These are phyloP conservation scores for Ginglymostoma cirratum DNA, from an alignment of 2,113 vertebrate species.

Conservation along the genomic window DNA sequence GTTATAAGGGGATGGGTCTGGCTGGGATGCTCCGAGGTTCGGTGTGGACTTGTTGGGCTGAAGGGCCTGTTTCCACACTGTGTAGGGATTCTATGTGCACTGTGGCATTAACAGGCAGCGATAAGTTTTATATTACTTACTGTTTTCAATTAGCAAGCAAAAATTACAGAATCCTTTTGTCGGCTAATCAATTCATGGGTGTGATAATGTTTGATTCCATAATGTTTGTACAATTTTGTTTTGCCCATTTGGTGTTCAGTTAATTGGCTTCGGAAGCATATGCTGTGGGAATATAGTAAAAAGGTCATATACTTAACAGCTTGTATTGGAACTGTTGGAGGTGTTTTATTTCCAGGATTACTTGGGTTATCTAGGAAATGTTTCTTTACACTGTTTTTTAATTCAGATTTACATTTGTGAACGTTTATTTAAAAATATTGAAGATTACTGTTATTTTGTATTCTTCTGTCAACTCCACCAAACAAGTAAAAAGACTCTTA, in stretches of 20 bases:
- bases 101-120: neutral
- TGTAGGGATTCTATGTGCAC: no score
- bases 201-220: neutral
- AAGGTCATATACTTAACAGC: neutral
- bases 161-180: neutral
- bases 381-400: neutral
- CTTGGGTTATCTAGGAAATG: neutral
- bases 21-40: no score
- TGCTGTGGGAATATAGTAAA: neutral
- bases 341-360: neutral
- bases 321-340: neutral
- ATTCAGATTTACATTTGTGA: neutral
- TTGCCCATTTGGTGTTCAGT: neutral
- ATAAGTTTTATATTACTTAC: neutral
- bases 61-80: no score
- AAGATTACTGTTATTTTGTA: neutral
- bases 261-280: neutral
- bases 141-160: neutral
- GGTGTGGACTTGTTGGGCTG: no score
- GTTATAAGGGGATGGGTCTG: no score
- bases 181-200: neutral
- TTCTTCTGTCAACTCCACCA: constrained; percentile 2
- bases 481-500: neutral
- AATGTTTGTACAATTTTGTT: neutral
- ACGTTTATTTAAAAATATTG: neutral